phyloP scores from a whole-genome alignment of 1,140 invertebrate genomes.

The Pomacea maculata region DNA sequence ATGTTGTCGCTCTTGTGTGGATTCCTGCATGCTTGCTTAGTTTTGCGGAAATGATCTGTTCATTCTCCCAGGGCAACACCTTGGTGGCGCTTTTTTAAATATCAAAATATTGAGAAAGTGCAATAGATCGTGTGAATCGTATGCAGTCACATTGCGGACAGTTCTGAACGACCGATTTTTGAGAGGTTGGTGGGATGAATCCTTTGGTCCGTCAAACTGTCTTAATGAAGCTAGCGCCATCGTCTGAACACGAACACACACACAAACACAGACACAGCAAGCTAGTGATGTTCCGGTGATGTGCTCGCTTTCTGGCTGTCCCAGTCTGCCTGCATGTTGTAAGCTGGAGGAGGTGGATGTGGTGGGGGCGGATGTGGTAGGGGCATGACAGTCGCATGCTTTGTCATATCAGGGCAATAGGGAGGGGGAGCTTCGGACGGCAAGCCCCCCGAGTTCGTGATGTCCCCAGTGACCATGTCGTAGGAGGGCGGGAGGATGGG shows the following conservation, averaged over 20 bases:
- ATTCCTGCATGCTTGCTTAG: too few relatives aligned
- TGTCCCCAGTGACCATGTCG: neutral
- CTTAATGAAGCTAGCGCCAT: neutral
- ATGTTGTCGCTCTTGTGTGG: too few relatives aligned
- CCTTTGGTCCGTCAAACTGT: neutral
- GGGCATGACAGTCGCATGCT: neutral
- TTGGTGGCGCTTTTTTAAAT: too few relatives aligned
- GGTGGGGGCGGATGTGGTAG: too few relatives aligned
- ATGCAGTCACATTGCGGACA: too few relatives aligned
- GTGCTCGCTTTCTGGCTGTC: neutral
- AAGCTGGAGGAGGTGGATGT: neutral
- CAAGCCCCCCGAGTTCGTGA: neutral
- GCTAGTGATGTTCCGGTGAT: neutral
- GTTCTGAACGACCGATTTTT: too few relatives aligned
- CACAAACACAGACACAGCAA: slow-evolving; percentile 7
- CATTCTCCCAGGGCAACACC: too few relatives aligned
- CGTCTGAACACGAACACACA: slow-evolving; percentile 4
- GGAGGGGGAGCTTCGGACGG: neutral
- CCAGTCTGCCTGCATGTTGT: neutral
- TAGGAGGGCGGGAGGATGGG: slow-evolving; percentile 8
- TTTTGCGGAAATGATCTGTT: too few relatives aligned
- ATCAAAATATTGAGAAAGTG: too few relatives aligned
- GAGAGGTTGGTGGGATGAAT: too few relatives aligned
- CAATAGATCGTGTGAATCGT: too few relatives aligned
- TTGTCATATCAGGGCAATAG: neutral